phyloP scores from a whole-genome alignment of 2,113 vertebrate species.

The Felis chaus region DNA sequence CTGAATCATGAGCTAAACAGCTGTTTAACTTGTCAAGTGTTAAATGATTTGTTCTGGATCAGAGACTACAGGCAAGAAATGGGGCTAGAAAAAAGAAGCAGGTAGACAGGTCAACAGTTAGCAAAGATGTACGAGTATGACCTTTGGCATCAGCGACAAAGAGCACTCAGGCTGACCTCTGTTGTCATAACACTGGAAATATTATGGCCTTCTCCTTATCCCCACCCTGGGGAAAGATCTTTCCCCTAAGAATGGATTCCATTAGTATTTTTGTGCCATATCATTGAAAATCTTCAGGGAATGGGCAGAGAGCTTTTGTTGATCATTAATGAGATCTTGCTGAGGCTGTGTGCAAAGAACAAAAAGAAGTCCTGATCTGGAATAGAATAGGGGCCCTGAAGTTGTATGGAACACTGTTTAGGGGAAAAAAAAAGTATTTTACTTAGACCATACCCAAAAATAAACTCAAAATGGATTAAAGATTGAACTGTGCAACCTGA shows the following conservation, averaged over 20 bases:
- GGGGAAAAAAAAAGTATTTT: background rate
- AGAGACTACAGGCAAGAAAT: background rate
- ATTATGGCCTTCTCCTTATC: no score
- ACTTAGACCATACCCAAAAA: background rate
- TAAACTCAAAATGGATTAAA: background rate
- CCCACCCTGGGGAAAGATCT: background rate
- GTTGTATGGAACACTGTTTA: background rate
- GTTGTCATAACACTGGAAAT: background rate
- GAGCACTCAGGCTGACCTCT: background rate
- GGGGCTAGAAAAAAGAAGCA: background rate
- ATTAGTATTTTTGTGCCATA: background rate
- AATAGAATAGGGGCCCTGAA: background rate
- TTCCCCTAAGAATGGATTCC: background rate
- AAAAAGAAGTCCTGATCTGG: background rate
- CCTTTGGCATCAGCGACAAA: background rate
- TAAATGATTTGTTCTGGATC: constrained; percentile 42
- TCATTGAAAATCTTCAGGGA: background rate
- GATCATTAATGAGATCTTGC: background rate
- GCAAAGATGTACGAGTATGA: background rate
- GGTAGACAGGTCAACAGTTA: background rate
- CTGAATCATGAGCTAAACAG: constrained; percentile 1
- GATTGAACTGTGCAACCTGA: background rate
- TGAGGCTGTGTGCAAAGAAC: background rate
- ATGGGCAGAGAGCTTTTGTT: background rate
- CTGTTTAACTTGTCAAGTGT: constrained; percentile 11